phyloP scores from a whole-genome alignment of 2,113 vertebrate species.

The Gavia stellata region DNA sequence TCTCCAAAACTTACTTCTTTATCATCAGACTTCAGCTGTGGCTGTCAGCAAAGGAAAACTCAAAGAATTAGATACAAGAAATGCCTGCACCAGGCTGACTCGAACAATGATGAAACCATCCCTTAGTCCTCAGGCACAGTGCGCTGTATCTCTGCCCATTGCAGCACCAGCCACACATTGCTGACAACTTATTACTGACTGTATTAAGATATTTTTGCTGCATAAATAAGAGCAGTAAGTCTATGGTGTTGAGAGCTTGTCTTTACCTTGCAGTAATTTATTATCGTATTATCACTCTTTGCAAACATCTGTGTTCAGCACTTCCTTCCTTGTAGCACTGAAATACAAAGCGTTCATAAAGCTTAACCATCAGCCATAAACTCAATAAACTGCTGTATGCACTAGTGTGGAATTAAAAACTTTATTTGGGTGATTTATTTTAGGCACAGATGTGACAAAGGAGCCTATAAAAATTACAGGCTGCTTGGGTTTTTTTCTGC shows the following conservation, averaged over 20 bases:
- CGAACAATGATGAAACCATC: not conserved
- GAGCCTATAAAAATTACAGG: not conserved
- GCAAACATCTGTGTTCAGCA: slow-evolving; percentile 68
- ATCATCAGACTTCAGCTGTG: not conserved
- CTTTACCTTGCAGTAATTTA: slow-evolving; percentile 67
- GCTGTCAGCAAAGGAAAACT: not conserved
- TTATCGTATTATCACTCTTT: slow-evolving; percentile 73
- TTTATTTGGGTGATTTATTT: slow-evolving; percentile 44
- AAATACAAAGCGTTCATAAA: slow-evolving; percentile 44
- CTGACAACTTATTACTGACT: not conserved
- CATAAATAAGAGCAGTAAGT: slow-evolving; percentile 7
- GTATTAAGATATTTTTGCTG: not conserved
- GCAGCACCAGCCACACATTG: not conserved
- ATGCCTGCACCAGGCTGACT: not conserved
- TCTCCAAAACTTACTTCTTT: not conserved
- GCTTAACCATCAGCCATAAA: slow-evolving; percentile 4
- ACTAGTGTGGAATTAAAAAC: slow-evolving; percentile 18
- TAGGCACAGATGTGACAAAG: not conserved
- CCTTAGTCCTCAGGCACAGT: not conserved
- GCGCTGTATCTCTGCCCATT: fast-evolving
- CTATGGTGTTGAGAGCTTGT: not conserved
- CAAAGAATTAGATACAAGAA: not conserved
- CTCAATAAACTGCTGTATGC: not conserved
- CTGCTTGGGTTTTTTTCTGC: not conserved
- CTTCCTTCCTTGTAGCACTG: slow-evolving; percentile 44